Conservation (phyloP, 1,140 invertebrate genomes). For the Tenebrio molitor region DNA sequence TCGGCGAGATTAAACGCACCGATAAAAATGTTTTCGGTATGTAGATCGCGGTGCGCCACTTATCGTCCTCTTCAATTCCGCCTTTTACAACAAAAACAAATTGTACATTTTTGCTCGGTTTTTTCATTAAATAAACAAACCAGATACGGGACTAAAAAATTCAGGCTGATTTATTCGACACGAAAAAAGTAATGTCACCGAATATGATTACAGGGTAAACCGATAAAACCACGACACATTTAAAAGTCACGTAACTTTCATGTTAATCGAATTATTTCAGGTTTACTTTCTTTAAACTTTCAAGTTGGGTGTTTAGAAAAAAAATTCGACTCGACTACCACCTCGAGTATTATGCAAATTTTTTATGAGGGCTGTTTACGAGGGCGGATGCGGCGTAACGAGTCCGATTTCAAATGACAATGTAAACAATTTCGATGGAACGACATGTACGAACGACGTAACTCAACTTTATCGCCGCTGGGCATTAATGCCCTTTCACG, state of each 20-base stretch:
- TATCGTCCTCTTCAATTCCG: conserved; percentile 21
- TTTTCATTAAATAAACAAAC: conserved; percentile 28
- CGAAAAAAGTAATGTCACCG: conserved; percentile 24
- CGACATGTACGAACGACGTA: too few species aligned
- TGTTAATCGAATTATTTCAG: conserved; percentile 37
- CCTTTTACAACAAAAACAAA: conserved; percentile 18
- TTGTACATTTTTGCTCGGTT: conserved; percentile 3
- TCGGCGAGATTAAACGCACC: not conserved
- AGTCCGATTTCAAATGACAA: conserved; percentile 2
- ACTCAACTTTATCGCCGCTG: too few species aligned
- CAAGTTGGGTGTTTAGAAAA: conserved; percentile 4
- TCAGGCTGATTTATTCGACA: conserved; percentile 26
- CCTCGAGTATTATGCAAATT: conserved; percentile 24
- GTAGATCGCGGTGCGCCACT: conserved; percentile 4
- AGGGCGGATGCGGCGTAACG: not conserved
- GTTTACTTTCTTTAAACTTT: conserved; percentile 25
- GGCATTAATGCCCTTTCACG: too few species aligned
- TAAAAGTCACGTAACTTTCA: conserved; percentile 31
- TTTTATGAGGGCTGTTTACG: conserved; percentile 5
- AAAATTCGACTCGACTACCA: not conserved
- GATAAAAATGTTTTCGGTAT: conserved; percentile 17
- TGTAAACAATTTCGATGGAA: conserved; percentile 22
- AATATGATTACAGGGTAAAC: conserved; percentile 28
- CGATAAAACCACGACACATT: conserved; percentile 36
- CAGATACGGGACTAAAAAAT: not conserved